Base-by-base conservation (phyloP, 2,113 vertebrate genomes). In the Sinocyclocheilus anshuiensis region DNA sequence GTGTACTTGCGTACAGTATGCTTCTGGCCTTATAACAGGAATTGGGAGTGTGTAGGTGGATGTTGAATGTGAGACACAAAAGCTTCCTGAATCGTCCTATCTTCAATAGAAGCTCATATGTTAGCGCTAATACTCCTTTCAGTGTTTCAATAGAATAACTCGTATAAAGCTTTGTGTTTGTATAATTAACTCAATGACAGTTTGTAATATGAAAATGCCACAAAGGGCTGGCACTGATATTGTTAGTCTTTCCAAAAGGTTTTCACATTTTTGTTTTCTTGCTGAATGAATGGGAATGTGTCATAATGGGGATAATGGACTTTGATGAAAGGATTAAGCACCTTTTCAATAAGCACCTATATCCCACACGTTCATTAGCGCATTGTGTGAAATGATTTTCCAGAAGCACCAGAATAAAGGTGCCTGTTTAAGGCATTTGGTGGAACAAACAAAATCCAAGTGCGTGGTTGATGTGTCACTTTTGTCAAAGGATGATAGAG, bases 221-320 rank as follows among this genome's bases (percentile, higher is more conserved):
- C 45, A 71, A 71, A 71, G 26, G 81, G 16, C 65, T 48, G 39
- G 80, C 80, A 82, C 10, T 26, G 80, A 83, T 71, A 29, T 83
- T 71, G 42, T 53, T 83, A 50, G 50, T 84, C 67, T 74, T 84
- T 33, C 57, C 69, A 84, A 84, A 83, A 48, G 29, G 33, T 83
- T 83, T 83, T 59, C 50, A 16, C 45, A 71, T 53, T 55, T 82
- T 39, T 74, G 45, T 72, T 74, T 83, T 55, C 50, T 71, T 53
- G 24, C 67, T 72, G 67, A 83, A 82, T 82, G 33, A 83, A 83
- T 71, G 45, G 24, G 42, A 82, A 33, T 71, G 61, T 82, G 81
- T 82, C 81, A 83, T 83, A 74, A 83, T 57, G 67, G 29, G 29
- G 29, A 83, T 83, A 74, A 83, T 83, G 67, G 81, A 83, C 63